Evolutionary conservation across 1,140 invertebrate species (phyloP).

Genomic region (Drosophila pectinifera): DNA sequence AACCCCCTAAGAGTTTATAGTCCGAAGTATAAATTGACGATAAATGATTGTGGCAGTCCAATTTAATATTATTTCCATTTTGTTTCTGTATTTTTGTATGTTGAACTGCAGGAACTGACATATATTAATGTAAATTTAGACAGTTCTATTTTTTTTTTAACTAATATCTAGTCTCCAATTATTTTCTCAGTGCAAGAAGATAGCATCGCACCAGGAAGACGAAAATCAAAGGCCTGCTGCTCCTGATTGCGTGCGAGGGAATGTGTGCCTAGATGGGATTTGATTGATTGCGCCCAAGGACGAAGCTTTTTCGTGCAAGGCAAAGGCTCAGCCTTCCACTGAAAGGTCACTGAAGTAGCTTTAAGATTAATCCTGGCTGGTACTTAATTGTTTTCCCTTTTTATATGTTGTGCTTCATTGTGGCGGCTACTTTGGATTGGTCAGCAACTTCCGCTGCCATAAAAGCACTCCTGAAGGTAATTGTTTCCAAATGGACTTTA

Average conservation of each 20-base stretch:
- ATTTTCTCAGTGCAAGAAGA: conserved; percentile 2
- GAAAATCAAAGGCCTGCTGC: conserved; percentile 9
- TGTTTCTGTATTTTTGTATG: no score
- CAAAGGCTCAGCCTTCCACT: not conserved
- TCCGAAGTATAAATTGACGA: no score
- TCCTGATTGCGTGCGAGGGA: conserved; percentile 15
- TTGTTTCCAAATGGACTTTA: conserved; percentile 81
- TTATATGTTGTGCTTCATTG: conserved; percentile 7
- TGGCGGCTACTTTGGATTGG: conserved; percentile 16
- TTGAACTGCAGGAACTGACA: no score
- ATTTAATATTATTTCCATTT: no score
- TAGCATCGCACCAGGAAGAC: not conserved
- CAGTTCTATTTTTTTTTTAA: not conserved
- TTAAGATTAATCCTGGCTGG: not conserved
- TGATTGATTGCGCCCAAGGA: conserved; percentile 12
- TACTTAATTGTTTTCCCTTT: not conserved
- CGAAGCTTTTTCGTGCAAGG: not conserved
- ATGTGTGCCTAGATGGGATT: conserved; percentile 12
- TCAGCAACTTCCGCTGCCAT: conserved; percentile 62
- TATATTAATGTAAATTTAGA: not conserved
- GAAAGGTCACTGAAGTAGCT: not conserved
- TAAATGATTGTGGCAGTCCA: no score
- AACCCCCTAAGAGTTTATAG: no score
- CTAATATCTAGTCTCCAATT: not conserved
- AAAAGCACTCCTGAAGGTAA: conserved; percentile 75